phyloP scores from a whole-genome alignment of 2,888 invertebrate species.

The Suillia variegata region DNA sequence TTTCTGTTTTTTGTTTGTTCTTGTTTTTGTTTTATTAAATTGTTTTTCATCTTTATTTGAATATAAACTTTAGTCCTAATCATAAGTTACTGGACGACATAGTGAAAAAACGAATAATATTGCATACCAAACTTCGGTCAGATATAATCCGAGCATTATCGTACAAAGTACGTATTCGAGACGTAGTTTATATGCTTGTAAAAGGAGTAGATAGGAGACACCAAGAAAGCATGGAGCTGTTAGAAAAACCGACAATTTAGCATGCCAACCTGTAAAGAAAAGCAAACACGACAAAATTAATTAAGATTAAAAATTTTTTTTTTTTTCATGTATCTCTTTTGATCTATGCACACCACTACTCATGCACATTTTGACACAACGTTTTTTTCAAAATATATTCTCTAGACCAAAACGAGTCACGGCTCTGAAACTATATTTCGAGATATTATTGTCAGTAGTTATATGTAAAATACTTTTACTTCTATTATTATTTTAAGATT shows the following conservation, averaged over 20 bases:
- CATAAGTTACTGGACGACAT: constrained; percentile 68
- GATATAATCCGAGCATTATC: constrained; percentile 82
- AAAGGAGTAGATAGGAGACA: constrained; percentile 82
- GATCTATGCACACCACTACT: no score
- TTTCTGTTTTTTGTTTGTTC: constrained; percentile 6
- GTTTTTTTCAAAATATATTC: no score
- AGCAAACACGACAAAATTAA: no score
- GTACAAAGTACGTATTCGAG: constrained; percentile 87
- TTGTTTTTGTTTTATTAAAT: neutral
- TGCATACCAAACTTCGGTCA: constrained; percentile 65
- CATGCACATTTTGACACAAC: no score
- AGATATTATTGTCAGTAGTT: no score
- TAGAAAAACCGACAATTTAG: constrained; percentile 79
- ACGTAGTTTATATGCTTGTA: constrained; percentile 87
- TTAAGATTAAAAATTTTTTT: no score
- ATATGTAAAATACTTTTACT: no score
- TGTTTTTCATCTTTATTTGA: neutral
- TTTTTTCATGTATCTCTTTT: no score
- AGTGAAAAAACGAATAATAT: constrained; percentile 71
- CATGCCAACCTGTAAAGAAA: constrained; percentile 70
- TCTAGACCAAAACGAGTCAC: no score
- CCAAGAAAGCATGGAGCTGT: constrained; percentile 84
- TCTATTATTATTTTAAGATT: no score
- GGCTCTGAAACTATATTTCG: no score
- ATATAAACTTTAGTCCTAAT: constrained; percentile 46